Evolutionary conservation across 2,888 invertebrate species (phyloP).

Genomic region (Trypoxylon attenuatum): DNA sequence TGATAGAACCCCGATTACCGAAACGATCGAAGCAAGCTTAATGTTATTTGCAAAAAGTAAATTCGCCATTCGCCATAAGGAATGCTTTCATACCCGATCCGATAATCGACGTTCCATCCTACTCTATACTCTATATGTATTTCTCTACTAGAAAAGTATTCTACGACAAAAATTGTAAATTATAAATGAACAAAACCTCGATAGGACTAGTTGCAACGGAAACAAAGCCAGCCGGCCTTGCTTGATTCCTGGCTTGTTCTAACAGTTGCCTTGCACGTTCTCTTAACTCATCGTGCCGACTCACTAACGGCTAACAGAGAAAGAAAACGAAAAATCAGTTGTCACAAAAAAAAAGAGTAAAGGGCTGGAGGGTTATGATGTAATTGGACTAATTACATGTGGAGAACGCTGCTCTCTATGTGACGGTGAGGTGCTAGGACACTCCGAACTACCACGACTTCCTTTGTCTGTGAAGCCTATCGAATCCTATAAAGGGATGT

Average conservation of each 20-base stretch:
- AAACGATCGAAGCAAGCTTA: no score
- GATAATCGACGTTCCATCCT: no score
- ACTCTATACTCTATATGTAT: no score
- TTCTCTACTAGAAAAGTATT: constrained; percentile 4
- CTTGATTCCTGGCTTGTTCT: constrained; percentile 82
- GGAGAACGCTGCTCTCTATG: constrained; percentile 67
- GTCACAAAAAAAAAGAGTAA: constrained; percentile 5
- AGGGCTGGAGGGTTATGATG: not conserved
- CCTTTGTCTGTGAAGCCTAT: constrained; percentile 62
- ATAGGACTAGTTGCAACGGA: constrained; percentile 77
- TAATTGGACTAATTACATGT: constrained; percentile 65
- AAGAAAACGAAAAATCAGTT: constrained; percentile 54
- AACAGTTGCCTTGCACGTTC: constrained; percentile 89
- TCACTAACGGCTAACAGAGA: constrained; percentile 81
- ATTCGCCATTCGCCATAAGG: no score
- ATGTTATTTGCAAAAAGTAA: no score
- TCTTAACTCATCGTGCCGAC: constrained; percentile 89
- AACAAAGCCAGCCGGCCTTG: constrained; percentile 73
- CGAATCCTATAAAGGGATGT: constrained; percentile 61
- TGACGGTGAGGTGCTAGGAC: constrained; percentile 66
- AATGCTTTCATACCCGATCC: no score
- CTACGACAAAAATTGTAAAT: constrained; percentile 21
- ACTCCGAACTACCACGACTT: constrained; percentile 68
- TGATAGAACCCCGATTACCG: no score
- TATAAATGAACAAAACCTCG: constrained; percentile 71